phyloP scores from a whole-genome alignment of 2,888 invertebrate genomes.

The Synanthedon formicaeformis region DNA sequence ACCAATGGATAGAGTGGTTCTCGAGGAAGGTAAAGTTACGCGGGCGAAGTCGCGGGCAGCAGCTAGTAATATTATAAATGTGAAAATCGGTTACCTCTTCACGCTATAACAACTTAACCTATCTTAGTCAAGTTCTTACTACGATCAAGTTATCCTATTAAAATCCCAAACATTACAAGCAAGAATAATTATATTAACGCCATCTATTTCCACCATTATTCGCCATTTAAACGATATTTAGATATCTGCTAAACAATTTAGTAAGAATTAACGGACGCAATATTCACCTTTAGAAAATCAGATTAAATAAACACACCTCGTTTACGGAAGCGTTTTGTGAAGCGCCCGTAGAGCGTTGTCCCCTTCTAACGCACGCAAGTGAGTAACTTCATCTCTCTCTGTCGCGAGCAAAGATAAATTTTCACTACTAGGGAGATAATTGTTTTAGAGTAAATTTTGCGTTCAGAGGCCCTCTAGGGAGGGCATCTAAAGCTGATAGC shows the following conservation, averaged over 20 bases:
- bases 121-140: no score
- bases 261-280: neutral
- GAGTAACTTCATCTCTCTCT: neutral
- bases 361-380: neutral
- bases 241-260: neutral
- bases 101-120: no score
- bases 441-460: conserved; percentile 13
- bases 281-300: neutral
- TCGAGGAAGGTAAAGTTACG: no score
- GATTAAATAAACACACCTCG: neutral
- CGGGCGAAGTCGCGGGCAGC: no score
- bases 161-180: neutral
- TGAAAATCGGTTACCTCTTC: no score
- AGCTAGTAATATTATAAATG: no score
- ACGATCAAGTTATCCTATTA: no score
- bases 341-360: neutral
- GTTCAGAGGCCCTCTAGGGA: conserved; percentile 9
- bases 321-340: neutral
- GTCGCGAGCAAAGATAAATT: neutral
- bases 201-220: no score
- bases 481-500: neutral
- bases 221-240: neutral
- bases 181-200: neutral
- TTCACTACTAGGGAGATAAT: conserved; percentile 6
- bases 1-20: no score